Base-by-base conservation (phyloP, 2,113 vertebrate species). In the Sinocyclocheilus anophthalmus region DNA sequence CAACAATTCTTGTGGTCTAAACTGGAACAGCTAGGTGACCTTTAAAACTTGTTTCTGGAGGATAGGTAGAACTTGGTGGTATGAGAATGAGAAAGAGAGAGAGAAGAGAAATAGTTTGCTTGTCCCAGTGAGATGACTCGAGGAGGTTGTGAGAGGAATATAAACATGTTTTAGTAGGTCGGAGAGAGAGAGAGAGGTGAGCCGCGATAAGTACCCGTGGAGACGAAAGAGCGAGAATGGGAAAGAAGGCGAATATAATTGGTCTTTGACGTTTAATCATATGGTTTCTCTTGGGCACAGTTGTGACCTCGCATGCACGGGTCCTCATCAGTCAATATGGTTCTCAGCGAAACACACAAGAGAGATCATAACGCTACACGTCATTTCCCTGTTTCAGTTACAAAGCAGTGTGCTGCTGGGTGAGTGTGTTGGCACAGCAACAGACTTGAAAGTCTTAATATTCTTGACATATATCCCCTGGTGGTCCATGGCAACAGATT, bases 91-190 rank as follows among this genome's bases (percentile, higher is more conserved):
- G 50, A 55, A 37, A 75, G 67, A 76, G 78, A 57, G 14, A 57
- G 14, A 72, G 73, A 18, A 55, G 78, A 83, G 55, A 87, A 91
- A 87, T 83, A 88, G 88, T 82, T 84, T 63, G 83, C 83, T 83
- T 78, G 88, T 84, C 85, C 86, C 82, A 88, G 69, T 63, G 85
- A 81, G 88, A 76, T 50, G 81, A 87, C 53, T 78, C 33, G 22
- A 85, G 67, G 57, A 86, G 86, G 72, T 63, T 37, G 24, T 55
- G 73, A 78, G 84, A 87, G 77, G 84, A 85, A 77, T 90, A 89
- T 88, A 87, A 85, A 89, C 88, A 90, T 87, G 30, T 88, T 85
- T 85, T 85, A 83, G 70, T 83, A 75, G 85, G 59, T 82, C 79
- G 22, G n/a, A 37, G 37, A 37, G 37, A 59, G 70, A 57, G 72